Base-by-base conservation (phyloP, 2,113 vertebrate genomes). In the Pogona vitticeps region DNA sequence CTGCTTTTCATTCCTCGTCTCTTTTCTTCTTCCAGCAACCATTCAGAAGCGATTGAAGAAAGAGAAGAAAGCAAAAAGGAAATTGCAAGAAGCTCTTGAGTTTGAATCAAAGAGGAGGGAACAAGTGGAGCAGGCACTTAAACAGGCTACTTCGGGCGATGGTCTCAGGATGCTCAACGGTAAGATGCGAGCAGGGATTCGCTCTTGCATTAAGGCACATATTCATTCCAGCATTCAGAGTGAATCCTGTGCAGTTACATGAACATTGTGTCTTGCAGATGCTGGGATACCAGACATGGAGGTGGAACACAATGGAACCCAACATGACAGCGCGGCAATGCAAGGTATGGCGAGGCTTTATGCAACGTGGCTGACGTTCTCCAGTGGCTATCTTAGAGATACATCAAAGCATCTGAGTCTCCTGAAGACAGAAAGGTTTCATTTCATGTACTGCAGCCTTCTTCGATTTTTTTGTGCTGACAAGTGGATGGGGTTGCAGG, bases 51-150 rank as follows among this genome's bases (percentile, higher is more conserved):
- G 97, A 88, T 95, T 98, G 95, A 98, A 98, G 95, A 98, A 98
- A 94, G 98, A 98, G 95, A 98, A 98, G 93, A 98, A 98, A 92
- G 96, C 96, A 0, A 98, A 98, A 94, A 98, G 97, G 96, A 98
- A 98, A 97, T 95, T 99, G 90, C 98, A 98, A 90, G 98, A 98
- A 93, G 98, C 97, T 58, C 92, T 99, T 91, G 97, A 98, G 92
- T 98, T 98, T 84, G 98, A 98, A 92, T 97, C 97, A 5, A 98
- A 98, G 92, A 96, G 97, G 76, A 88, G 98, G 80, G 97, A 98
- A 87, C 97, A 98, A 96, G 97, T 97, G 95, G 98, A 98, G 56
- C 98, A 98, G 90, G 97, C 97, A 0, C 96, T 98, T 58, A 97
- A 98, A 90, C 97, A 97, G 94, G 95, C 96, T 80, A 96, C 97